phyloP scores from a whole-genome alignment of 2,888 invertebrate species.

The Limulus polyphemus region DNA sequence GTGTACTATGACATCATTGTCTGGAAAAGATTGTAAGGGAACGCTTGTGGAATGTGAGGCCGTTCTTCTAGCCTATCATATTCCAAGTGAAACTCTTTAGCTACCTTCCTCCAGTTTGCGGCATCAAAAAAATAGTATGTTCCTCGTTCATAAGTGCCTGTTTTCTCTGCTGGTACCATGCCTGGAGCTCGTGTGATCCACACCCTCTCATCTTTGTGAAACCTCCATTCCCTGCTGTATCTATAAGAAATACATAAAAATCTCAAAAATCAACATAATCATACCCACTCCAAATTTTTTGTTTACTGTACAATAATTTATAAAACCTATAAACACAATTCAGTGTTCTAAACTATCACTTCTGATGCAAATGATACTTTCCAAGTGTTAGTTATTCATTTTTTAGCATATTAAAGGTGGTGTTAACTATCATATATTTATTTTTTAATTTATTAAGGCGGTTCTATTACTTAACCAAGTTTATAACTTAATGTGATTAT shows the following conservation, averaged over 20 bases:
- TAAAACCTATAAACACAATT: too few relatives aligned
- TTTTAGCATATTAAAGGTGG: too few relatives aligned
- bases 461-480: too few relatives aligned
- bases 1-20: constrained; percentile 6
- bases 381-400: too few relatives aligned
- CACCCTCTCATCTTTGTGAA: constrained; percentile 96
- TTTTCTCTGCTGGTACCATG: constrained; percentile 86
- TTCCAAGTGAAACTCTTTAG: constrained; percentile 97
- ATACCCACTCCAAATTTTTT: too few relatives aligned
- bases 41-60: constrained; percentile 41
- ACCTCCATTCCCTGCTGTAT: constrained; percentile 97
- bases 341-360: too few relatives aligned
- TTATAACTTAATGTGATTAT: too few relatives aligned
- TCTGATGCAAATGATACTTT: too few relatives aligned
- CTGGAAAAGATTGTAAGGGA: constrained; percentile 8
- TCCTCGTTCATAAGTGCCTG: constrained; percentile 90
- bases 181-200: constrained; percentile 98
- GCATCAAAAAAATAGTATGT: constrained; percentile 99
- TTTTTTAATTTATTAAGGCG: too few relatives aligned
- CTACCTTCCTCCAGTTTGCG: constrained; percentile 96
- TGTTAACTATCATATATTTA: too few relatives aligned
- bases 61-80: constrained; percentile 96
- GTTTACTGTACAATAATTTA: too few relatives aligned
- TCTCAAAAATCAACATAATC: too few relatives aligned
- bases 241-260: constrained; percentile 41